phyloP scores from a whole-genome alignment of 1,140 invertebrate genomes.

The Drosophila pachea region DNA sequence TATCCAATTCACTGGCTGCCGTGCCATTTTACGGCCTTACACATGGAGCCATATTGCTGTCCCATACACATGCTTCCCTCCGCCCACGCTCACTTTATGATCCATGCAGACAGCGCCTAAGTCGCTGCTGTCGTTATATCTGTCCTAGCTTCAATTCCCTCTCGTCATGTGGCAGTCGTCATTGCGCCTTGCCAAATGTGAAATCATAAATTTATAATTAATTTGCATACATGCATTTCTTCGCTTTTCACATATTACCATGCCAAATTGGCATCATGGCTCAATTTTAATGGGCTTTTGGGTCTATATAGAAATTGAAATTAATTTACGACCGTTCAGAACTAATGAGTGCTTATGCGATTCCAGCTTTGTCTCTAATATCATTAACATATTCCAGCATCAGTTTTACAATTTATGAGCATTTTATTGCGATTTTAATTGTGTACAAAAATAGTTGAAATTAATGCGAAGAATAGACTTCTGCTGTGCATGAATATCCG shows the following conservation, averaged over 20 bases:
- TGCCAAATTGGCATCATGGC: slow-evolving; percentile 70
- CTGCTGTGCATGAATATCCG: not conserved
- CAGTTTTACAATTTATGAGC: slow-evolving; percentile 32
- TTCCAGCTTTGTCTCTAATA: slow-evolving; percentile 34
- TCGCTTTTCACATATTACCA: slow-evolving; percentile 32
- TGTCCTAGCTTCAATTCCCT: not conserved
- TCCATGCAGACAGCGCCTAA: slow-evolving; percentile 51
- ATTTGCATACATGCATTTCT: slow-evolving; percentile 55
- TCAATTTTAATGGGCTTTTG: slow-evolving; percentile 63
- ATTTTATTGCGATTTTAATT: slow-evolving; percentile 41
- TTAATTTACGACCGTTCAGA: slow-evolving; percentile 47
- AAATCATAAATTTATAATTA: slow-evolving; percentile 76
- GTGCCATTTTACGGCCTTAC: slow-evolving; percentile 67
- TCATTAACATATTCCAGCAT: slow-evolving; percentile 42
- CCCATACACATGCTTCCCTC: not conserved
- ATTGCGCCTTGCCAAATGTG: slow-evolving; percentile 45
- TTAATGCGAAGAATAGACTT: not conserved
- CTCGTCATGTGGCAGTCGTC: slow-evolving; percentile 14
- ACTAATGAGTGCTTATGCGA: slow-evolving; percentile 50
- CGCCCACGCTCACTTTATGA: slow-evolving; percentile 47
- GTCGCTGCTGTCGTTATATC: slow-evolving; percentile 33
- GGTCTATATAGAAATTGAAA: slow-evolving; percentile 49
- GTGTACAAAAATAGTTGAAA: slow-evolving; percentile 23
- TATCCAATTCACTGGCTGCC: slow-evolving; percentile 53
- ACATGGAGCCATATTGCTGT: slow-evolving; percentile 50